phyloP scores from a whole-genome alignment of 2,797 vertebrate genomes.

The Tinamus major region DNA sequence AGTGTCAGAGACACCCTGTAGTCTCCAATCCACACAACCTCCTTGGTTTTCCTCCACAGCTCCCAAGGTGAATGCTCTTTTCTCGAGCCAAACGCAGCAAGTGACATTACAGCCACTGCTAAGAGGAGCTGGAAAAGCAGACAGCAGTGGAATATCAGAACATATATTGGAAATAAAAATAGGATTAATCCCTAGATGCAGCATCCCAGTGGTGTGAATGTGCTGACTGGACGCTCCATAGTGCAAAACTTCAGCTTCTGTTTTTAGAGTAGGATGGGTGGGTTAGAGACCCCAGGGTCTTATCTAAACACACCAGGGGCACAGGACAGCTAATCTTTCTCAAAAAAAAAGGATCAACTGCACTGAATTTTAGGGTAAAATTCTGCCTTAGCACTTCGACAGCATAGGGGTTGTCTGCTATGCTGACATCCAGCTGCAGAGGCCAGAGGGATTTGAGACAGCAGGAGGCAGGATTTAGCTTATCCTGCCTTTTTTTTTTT shows the following conservation, averaged over 20 bases:
- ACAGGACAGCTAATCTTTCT: not conserved
- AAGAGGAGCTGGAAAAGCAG: not conserved
- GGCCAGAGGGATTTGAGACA: not conserved
- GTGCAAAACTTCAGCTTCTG: not conserved
- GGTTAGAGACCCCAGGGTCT: not conserved
- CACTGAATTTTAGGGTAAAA: not conserved
- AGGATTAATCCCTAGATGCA: not conserved
- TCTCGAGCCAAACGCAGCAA: not conserved
- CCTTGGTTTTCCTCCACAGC: not conserved
- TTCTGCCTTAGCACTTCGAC: not conserved
- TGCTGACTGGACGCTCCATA: rapidly evolving
- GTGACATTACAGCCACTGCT: not conserved
- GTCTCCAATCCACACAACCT: not conserved
- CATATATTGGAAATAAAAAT: not conserved
- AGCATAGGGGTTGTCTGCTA: not conserved
- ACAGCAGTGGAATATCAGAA: not conserved
- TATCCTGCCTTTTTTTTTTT: not conserved
- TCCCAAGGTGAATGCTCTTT: not conserved
- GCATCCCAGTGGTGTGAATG: not conserved
- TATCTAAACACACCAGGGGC: not conserved
- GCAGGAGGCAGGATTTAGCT: not conserved
- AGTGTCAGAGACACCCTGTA: not conserved
- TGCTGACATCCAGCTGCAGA: rapidly evolving
- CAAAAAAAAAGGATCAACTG: not conserved
- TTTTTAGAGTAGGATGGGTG: not conserved